These are phyloP conservation scores for Zosterops borbonicus DNA, from an alignment of 2,113 vertebrate genomes.

Conservation along the genomic window DNA sequence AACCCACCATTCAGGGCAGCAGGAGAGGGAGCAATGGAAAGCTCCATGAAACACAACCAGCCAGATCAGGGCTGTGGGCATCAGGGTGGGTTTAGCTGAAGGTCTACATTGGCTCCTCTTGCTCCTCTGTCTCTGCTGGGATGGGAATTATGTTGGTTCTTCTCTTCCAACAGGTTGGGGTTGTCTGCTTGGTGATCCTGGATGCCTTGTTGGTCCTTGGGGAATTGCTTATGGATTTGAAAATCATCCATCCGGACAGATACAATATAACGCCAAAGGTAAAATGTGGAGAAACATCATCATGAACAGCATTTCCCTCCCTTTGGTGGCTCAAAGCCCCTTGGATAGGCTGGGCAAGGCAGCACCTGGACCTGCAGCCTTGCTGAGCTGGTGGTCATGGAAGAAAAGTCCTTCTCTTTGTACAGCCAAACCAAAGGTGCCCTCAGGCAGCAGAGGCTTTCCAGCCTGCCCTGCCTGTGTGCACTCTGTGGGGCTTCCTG, in stretches of 20 bases:
- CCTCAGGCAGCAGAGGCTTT: neutral
- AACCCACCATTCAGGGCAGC: fast-evolving
- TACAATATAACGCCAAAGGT: constrained; percentile 80
- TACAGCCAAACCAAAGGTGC: neutral
- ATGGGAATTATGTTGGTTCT: neutral
- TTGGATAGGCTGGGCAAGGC: neutral
- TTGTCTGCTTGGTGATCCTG: constrained; percentile 89
- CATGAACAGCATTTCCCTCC: neutral
- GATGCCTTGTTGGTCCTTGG: constrained; percentile 90
- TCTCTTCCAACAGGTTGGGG: constrained; percentile 74
- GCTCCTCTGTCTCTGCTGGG: neutral
- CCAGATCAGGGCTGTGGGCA: fast-evolving
- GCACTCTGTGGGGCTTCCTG: fast-evolving
- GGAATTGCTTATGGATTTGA: constrained; percentile 89
- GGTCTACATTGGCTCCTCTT: neutral
- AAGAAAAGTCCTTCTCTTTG: neutral
- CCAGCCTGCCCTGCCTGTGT: neutral
- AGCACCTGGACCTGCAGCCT: neutral
- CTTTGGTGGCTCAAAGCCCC: neutral
- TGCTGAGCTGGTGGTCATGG: fast-evolving
- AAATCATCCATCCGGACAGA: constrained; percentile 79
- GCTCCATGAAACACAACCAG: fast-evolving
- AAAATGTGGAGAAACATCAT: neutral
- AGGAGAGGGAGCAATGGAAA: neutral
- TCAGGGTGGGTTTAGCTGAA: neutral